Percentiles rank a stretch among this genome's conserved stretches.
These are phyloP conservation scores for Spilogale gracilis DNA, from an alignment of 2,113 vertebrate species.

Conservation along the genomic window DNA sequence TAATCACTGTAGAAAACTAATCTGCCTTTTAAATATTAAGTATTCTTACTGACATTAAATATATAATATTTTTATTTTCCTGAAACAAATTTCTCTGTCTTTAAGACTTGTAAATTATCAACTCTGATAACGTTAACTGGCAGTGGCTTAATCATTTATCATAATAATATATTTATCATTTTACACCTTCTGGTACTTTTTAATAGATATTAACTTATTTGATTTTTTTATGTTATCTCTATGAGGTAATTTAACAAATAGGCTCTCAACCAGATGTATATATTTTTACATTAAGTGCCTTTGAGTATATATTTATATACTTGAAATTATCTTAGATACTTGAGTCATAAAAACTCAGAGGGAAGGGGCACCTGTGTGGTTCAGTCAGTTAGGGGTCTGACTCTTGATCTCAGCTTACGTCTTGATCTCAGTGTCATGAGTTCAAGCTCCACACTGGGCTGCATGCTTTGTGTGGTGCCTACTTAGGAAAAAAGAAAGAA, in stretches of 20 bases:
- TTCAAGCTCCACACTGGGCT: not conserved
- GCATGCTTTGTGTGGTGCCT: not conserved
- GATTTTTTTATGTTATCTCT: not conserved
- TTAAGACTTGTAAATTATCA: not conserved
- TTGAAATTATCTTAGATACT: not conserved
- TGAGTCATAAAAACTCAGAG: not conserved
- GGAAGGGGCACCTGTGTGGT: not conserved
- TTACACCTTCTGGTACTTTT: not conserved
- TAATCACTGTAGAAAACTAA: not conserved
- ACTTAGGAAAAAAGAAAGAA: not conserved
- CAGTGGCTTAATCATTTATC: not conserved
- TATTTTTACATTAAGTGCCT: not conserved
- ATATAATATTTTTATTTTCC: not conserved
- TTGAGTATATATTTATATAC: not conserved
- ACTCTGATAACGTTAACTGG: not conserved
- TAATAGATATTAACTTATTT: conserved; percentile 17
- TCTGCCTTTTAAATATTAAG: not conserved
- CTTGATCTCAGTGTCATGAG: not conserved
- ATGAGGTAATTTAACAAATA: not conserved
- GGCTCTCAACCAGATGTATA: not conserved
- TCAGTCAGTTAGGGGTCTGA: not conserved
- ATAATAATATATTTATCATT: not conserved
- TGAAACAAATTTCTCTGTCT: not conserved
- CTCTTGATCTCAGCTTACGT: not conserved
- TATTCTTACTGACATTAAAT: not conserved